Evolutionary conservation across 1,140 invertebrate genomes (phyloP).

Genomic region (Drosophila ironensis): DNA sequence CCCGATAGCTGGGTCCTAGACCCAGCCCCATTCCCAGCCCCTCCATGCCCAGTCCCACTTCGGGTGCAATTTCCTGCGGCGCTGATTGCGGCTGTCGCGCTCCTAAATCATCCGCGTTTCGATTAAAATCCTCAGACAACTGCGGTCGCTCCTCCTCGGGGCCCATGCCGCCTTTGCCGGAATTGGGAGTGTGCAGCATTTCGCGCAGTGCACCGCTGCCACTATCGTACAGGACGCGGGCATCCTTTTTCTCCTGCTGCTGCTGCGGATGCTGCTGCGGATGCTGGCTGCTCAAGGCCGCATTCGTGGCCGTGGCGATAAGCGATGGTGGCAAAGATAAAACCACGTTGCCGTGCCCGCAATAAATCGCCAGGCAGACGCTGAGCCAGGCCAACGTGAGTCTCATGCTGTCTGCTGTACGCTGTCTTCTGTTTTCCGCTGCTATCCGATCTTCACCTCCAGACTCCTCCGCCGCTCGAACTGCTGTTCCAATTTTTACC

Average conservation of each 20-base stretch:
- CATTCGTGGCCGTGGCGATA: constrained; percentile 67
- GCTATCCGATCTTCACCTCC: constrained; percentile 17
- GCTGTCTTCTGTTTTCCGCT: neutral
- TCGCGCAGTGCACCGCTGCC: constrained; percentile 45
- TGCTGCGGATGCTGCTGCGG: constrained; percentile 19
- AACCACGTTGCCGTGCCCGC: constrained; percentile 66
- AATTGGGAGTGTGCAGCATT: constrained; percentile 42
- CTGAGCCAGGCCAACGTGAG: constrained; percentile 76
- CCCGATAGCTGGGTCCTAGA: constrained; percentile 13
- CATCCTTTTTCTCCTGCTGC: constrained; percentile 69
- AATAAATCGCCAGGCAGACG: constrained; percentile 79
- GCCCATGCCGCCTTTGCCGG: constrained; percentile 12
- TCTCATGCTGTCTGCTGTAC: constrained; percentile 62
- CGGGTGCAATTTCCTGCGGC: constrained; percentile 67
- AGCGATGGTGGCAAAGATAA: constrained; percentile 82
- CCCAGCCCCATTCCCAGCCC: constrained; percentile 11
- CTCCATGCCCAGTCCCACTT: constrained; percentile 1
- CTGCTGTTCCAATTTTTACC: constrained; percentile 56
- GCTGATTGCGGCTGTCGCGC: constrained; percentile 49
- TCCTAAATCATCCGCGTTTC: constrained; percentile 75
- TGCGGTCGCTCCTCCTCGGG: constrained; percentile 33
- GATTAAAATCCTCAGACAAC: constrained; percentile 67
- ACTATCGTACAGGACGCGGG: constrained; percentile 73
- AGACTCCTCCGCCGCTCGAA: constrained; percentile 11
- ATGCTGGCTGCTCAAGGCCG: constrained; percentile 65